These are phyloP conservation scores for Medauroidea extradentata DNA, from an alignment of 1,140 invertebrate species.

Conservation along the genomic window DNA sequence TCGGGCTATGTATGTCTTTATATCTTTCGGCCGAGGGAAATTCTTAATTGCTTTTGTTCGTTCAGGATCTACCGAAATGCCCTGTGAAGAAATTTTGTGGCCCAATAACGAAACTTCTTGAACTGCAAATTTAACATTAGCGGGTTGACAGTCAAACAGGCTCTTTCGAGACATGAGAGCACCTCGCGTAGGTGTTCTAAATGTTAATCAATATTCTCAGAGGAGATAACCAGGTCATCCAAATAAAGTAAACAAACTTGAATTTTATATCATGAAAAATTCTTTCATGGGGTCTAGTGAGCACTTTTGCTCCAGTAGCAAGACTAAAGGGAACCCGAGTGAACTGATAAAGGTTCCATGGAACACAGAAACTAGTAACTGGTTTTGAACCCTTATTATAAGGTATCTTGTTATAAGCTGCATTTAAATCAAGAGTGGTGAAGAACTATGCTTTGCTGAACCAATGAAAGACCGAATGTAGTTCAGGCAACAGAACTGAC, in stretches of 20 bases:
- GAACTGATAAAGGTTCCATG: too few relatives aligned
- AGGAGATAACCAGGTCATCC: slow-evolving; percentile 33
- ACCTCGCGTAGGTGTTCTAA: slow-evolving; percentile 18
- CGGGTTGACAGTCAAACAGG: slow-evolving; percentile 19
- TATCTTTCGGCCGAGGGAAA: slow-evolving; percentile 11
- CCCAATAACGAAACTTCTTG: slow-evolving; percentile 5
- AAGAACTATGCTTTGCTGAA: too few relatives aligned
- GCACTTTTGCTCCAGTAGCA: too few relatives aligned
- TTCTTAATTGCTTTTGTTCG: slow-evolving; percentile 9
- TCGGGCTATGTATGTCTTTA: not conserved
- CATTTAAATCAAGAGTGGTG: too few relatives aligned
- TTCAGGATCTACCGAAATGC: slow-evolving; percentile 8
- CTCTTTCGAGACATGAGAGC: slow-evolving; percentile 9
- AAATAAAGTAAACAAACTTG: slow-evolving; percentile 22
- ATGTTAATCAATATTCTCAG: slow-evolving; percentile 15
- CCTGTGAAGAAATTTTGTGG: slow-evolving; percentile 3
- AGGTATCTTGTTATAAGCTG: too few relatives aligned
- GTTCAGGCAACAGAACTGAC: too few relatives aligned
- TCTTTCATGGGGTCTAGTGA: not conserved
- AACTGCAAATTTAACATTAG: slow-evolving; percentile 15
- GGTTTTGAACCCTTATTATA: too few relatives aligned
- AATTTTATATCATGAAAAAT: not conserved
- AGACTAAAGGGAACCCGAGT: too few relatives aligned
- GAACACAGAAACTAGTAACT: too few relatives aligned
- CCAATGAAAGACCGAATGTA: too few relatives aligned